Percentiles rank a stretch among this genome's conserved stretches.
phyloP scores from a whole-genome alignment of 2,113 vertebrate genomes.

The Candoia aspera region DNA sequence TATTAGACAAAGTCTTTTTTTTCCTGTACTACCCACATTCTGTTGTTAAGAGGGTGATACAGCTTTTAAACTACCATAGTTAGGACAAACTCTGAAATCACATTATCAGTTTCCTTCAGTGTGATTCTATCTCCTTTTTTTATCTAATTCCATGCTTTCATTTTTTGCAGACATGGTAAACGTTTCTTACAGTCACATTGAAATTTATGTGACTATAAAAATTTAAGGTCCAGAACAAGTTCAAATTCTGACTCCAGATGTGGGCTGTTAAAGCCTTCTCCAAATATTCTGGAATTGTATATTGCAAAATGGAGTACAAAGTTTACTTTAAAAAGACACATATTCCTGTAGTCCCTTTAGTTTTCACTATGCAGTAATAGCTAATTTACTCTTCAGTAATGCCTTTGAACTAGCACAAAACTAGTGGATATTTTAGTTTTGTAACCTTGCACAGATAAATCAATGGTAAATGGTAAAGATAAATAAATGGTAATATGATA shows the following conservation, averaged over 20 bases:
- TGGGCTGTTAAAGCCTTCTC: neutral
- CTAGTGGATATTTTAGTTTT: neutral
- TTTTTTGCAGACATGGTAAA: neutral
- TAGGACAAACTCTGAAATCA: neutral
- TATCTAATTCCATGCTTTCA: neutral
- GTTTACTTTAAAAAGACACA: neutral
- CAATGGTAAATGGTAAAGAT: too few relatives aligned
- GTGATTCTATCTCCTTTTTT: neutral
- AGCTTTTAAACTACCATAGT: neutral
- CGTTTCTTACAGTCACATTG: neutral
- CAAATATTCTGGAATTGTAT: neutral
- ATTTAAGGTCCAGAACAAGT: neutral
- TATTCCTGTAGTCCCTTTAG: neutral
- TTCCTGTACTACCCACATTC: neutral
- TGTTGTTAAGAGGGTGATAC: neutral
- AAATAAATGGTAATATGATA: too few relatives aligned
- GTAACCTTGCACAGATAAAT: neutral
- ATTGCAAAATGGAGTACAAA: neutral
- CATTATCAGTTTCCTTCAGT: neutral
- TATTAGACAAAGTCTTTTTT: neutral
- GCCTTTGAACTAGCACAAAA: neutral
- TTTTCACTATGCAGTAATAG: neutral
- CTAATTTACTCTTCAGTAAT: neutral
- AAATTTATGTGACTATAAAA: neutral
- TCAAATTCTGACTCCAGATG: neutral